phyloP scores from a whole-genome alignment of 2,888 invertebrate genomes.

The Magallana nippona region DNA sequence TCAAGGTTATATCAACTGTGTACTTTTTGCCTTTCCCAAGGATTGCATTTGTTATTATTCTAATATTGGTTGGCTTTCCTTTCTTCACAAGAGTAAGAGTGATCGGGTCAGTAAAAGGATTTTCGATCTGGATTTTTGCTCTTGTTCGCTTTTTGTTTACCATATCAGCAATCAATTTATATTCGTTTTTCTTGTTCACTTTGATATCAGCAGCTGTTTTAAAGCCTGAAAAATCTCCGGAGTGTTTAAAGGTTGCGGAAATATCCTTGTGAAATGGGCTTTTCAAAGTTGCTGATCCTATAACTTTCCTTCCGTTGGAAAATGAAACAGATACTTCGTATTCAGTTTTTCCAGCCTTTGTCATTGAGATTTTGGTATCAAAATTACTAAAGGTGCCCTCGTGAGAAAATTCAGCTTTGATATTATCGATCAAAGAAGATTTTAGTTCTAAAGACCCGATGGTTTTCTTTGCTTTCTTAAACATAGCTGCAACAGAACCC shows the following conservation, averaged over 20 bases:
- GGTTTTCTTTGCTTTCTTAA: slow-evolving; percentile 36
- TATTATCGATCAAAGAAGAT: slow-evolving; percentile 35
- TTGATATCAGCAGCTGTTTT: slow-evolving; percentile 26
- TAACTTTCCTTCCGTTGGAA: background rate
- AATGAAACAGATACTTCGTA: slow-evolving; percentile 34
- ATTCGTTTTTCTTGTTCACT: slow-evolving; percentile 33
- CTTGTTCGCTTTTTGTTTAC: slow-evolving; percentile 34
- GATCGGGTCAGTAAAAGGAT: slow-evolving; percentile 48
- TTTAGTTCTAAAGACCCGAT: slow-evolving; percentile 36
- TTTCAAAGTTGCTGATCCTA: slow-evolving; percentile 37
- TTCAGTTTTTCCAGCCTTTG: background rate
- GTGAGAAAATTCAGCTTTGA: slow-evolving; percentile 38
- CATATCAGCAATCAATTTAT: slow-evolving; percentile 20
- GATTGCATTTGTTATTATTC: slow-evolving; percentile 28
- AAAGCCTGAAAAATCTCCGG: slow-evolving; percentile 39
- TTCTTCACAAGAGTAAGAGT: slow-evolving; percentile 44
- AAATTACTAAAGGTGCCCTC: slow-evolving; percentile 26
- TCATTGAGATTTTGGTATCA: slow-evolving; percentile 16
- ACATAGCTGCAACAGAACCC: slow-evolving; percentile 25
- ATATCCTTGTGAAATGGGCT: slow-evolving; percentile 40
- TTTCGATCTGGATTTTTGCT: slow-evolving; percentile 45
- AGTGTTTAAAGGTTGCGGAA: slow-evolving; percentile 39
- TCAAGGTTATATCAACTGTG: slow-evolving; percentile 51
- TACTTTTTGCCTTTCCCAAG: slow-evolving; percentile 41
- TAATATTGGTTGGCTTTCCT: slow-evolving; percentile 41